phyloP scores from a whole-genome alignment of 1,140 invertebrate genomes.

The Diorhabda carinulata region DNA sequence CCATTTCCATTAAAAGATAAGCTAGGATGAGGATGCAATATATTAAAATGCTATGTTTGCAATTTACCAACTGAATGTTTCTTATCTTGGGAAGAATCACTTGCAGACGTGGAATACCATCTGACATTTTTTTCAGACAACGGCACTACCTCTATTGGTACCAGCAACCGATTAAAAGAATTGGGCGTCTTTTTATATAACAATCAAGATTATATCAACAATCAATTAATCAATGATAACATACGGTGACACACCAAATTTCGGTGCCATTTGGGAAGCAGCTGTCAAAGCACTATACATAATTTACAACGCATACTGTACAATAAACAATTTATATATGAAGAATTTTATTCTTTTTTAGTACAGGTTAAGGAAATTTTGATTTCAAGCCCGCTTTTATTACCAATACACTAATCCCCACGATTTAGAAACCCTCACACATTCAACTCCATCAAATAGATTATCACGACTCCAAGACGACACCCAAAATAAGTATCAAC shows the following conservation, averaged over 20 bases:
- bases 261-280: slow-evolving; percentile 45
- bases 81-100: not conserved
- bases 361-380: not conserved
- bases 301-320: slow-evolving; percentile 25
- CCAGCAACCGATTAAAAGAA: not conserved
- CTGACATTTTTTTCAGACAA: not conserved
- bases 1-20: slow-evolving; percentile 14
- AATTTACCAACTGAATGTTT: not conserved
- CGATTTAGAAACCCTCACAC: not conserved
- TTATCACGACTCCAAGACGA: not conserved
- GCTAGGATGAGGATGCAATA: slow-evolving; percentile 9
- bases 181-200: not conserved
- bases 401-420: not conserved
- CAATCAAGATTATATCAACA: not conserved
- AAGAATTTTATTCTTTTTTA: not conserved
- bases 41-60: slow-evolving; percentile 16
- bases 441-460: not conserved
- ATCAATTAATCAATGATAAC: not conserved
- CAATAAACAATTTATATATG: not conserved
- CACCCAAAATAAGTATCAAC: not conserved
- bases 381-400: not conserved
- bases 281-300: slow-evolving; percentile 31
- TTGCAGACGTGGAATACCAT: not conserved
- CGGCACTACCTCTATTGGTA: not conserved
- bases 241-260: slow-evolving; percentile 40